Conservation (phyloP, 2,113 vertebrate species). For the Anthoscopus minutus region DNA sequence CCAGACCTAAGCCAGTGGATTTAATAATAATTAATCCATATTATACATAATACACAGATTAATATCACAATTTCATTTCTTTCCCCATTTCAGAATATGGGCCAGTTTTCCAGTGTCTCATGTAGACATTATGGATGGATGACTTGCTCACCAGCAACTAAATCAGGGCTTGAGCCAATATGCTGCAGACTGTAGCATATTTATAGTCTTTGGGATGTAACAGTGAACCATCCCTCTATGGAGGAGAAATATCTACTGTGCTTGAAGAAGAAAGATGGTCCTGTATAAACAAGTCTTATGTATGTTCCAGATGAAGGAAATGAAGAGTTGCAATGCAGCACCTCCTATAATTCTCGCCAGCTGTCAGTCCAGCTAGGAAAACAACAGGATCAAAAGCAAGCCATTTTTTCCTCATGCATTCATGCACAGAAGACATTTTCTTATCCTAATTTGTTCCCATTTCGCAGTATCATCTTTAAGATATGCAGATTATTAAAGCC, state of each 20-base stretch:
- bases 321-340: background rate
- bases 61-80: background rate
- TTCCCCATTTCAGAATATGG: background rate
- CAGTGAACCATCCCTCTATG: background rate
- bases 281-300: background rate
- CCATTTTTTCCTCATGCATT: background rate
- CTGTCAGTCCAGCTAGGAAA: background rate
- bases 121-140: background rate
- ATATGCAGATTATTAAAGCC: background rate
- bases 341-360: background rate
- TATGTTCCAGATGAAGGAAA: background rate
- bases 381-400: background rate
- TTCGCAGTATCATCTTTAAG: background rate
- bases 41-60: background rate
- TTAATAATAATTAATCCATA: background rate
- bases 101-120: background rate
- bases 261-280: background rate
- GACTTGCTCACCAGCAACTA: background rate
- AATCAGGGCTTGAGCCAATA: background rate
- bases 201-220: background rate
- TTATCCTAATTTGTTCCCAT: background rate
- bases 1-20: background rate
- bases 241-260: background rate
- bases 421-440: background rate
- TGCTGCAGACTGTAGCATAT: background rate